phyloP scores from a whole-genome alignment of 1,140 invertebrate genomes.

The Hormaphis cornu region DNA sequence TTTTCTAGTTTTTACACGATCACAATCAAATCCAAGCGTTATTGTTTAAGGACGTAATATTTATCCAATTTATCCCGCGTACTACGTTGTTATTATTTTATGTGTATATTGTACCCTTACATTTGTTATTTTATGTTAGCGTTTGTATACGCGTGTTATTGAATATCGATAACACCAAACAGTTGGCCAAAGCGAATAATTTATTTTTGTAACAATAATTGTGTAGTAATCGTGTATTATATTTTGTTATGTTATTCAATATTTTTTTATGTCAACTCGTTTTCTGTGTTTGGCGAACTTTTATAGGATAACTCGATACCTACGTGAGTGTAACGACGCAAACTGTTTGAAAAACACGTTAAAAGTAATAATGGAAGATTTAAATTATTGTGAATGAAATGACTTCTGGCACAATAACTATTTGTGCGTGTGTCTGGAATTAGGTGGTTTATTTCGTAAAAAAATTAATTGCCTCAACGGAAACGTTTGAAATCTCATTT shows the following conservation, averaged over 20 bases:
- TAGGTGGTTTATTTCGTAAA: no score
- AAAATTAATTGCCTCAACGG: no score
- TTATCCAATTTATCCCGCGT: neutral
- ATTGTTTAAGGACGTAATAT: neutral
- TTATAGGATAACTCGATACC: no score
- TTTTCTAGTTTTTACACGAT: conserved; percentile 16
- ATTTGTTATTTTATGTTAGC: neutral
- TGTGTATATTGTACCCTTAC: neutral
- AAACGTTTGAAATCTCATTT: no score
- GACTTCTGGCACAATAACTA: no score
- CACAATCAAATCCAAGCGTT: conserved; percentile 17
- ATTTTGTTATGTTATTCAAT: conserved; percentile 23
- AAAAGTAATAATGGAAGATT: no score
- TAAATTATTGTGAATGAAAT: no score
- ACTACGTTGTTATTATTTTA: neutral
- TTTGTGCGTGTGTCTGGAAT: no score
- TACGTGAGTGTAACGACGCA: no score
- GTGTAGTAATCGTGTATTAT: conserved; percentile 23
- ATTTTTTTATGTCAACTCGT: no score
- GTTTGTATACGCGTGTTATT: neutral
- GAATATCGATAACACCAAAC: neutral
- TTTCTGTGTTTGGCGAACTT: no score
- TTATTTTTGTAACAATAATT: conserved; percentile 26
- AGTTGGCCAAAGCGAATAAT: conserved; percentile 27
- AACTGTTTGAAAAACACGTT: no score